phyloP scores from a whole-genome alignment of 1,140 invertebrate genomes.

The Polyergus mexicanus region DNA sequence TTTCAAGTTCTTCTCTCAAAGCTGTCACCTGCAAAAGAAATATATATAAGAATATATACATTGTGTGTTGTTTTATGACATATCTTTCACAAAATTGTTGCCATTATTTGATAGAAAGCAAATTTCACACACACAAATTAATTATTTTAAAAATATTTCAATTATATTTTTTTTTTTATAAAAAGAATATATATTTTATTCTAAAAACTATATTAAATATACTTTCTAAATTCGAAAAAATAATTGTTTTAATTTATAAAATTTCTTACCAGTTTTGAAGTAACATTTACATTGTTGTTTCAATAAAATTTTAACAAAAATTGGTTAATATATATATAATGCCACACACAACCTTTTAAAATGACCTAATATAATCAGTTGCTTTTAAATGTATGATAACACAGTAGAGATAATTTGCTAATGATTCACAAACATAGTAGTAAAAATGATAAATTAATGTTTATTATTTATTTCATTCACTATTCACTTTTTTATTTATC shows the following conservation, averaged over 20 bases:
- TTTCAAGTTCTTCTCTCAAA: conserved; percentile 94
- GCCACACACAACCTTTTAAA: background rate
- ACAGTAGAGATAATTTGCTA: conserved; percentile 6
- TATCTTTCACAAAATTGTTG: background rate
- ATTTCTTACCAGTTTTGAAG: conserved; percentile 13
- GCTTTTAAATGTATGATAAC: conserved; percentile 3
- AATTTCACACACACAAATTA: background rate
- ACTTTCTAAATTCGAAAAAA: background rate
- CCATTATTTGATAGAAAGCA: background rate
- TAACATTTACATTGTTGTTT: background rate
- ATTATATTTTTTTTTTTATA: background rate
- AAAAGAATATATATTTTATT: background rate
- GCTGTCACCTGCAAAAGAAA: conserved; percentile 87
- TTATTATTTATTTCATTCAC: background rate
- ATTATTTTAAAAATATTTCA: conserved; percentile 6
- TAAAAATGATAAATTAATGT: conserved; percentile 4
- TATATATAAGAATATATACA: background rate
- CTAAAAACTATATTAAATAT: conserved; percentile 6
- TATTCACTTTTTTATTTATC: background rate
- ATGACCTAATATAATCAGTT: conserved; percentile 19
- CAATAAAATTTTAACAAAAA: conserved; percentile 9
- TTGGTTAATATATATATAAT: background rate
- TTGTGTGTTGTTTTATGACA: background rate
- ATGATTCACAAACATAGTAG: conserved; percentile 21
- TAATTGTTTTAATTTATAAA: conserved; percentile 4